These are phyloP conservation scores for Dasysyrphus albostriatus DNA, from an alignment of 2,888 invertebrate species.

Conservation along the genomic window DNA sequence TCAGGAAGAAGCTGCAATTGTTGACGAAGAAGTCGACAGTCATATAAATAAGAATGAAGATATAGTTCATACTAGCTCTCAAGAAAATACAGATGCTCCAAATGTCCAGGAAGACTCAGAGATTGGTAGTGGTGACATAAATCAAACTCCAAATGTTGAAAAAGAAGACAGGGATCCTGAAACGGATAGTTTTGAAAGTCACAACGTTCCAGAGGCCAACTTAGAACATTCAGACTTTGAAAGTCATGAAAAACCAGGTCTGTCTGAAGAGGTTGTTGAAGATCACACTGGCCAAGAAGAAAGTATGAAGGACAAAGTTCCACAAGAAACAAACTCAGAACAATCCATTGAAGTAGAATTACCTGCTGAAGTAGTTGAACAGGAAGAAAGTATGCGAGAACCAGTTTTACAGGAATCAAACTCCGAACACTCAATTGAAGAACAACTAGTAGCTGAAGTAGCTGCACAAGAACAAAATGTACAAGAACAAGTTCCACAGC, in stretches of 20 bases:
- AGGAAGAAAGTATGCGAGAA: not conserved
- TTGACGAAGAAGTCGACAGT: constrained; percentile 63
- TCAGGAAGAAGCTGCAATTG: constrained; percentile 49
- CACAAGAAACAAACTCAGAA: not conserved
- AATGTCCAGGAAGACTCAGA: constrained; percentile 14
- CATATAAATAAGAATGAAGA: constrained; percentile 55
- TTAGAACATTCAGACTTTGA: not conserved
- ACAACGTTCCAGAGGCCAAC: not conserved
- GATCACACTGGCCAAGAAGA: not conserved
- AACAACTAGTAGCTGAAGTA: not conserved
- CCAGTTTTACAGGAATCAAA: not conserved
- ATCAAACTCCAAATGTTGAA: not conserved
- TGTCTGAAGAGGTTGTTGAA: not conserved
- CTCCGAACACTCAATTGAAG: constrained; percentile 22
- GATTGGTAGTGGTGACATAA: constrained; percentile 32
- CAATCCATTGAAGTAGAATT: constrained; percentile 11
- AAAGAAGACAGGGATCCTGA: not conserved
- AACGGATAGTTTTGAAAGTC: too few species aligned
- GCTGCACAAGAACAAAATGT: too few species aligned
- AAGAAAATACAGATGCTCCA: constrained; percentile 36
- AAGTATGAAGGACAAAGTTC: not conserved
- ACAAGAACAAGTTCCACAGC: not conserved
- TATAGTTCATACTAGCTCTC: constrained; percentile 20
- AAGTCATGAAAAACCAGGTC: not conserved
- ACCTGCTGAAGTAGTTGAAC: not conserved